phyloP scores from a whole-genome alignment of 1,140 invertebrate species.

The Araneus ventricosus region DNA sequence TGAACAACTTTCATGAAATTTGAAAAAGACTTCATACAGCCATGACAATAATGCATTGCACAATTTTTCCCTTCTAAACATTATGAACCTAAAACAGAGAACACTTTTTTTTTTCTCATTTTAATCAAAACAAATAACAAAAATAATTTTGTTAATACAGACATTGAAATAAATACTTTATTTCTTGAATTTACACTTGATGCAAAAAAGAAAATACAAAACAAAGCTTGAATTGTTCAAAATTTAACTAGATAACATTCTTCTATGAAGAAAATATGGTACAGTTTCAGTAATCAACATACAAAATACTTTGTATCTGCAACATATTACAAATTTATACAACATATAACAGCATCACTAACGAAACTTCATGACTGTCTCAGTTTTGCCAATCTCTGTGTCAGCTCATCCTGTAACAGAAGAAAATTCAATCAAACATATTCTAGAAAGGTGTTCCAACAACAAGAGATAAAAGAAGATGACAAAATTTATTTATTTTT shows the following conservation, averaged over 20 bases:
- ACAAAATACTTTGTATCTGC: conserved; percentile 41
- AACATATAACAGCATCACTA: background rate
- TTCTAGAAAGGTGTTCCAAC: background rate
- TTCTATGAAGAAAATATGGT: background rate
- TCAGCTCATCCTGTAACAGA: conserved; percentile 53
- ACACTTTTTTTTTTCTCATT: no score
- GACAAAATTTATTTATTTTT: background rate
- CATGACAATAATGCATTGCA: no score
- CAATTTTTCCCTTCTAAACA: no score
- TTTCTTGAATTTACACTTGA: background rate
- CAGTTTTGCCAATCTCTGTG: conserved; percentile 65
- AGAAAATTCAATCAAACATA: background rate
- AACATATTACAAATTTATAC: conserved; percentile 52
- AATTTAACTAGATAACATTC: background rate
- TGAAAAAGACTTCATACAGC: no score
- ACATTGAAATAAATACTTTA: conserved; percentile 4
- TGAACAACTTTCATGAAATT: no score
- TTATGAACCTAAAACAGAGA: no score
- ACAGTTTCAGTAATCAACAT: background rate
- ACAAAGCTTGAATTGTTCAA: conserved; percentile 7
- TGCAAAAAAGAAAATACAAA: conserved; percentile 12
- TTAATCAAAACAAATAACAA: no score
- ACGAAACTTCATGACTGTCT: conserved; percentile 43
- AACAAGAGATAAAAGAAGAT: no score
- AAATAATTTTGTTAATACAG: no score